Base-by-base conservation (phyloP, 2,888 invertebrate genomes). In the Empis stercorea region DNA sequence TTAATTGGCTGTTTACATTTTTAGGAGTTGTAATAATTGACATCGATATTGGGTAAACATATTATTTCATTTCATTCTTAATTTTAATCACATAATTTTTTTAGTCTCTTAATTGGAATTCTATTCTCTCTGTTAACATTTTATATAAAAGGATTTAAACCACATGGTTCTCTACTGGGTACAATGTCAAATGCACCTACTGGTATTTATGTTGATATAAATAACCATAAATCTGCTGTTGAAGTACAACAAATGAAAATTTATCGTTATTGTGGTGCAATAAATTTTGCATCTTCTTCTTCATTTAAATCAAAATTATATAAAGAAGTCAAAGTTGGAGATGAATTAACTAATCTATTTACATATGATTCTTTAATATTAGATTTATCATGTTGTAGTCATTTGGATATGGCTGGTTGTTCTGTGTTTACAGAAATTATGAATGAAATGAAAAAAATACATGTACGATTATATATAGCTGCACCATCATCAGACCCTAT, bases 1-100 rank as follows among this genome's bases (percentile, higher is more conserved):
- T 85, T 13, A 64, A 64, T 10, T 91, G 88, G 88, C 61, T 87
- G 41, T 71, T 77, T 1, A 81, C 88, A 1, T 85, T 87, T 56
- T 50, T 80, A 1, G 72, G 79, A 10, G 84, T 84, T 1, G 74
- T 84, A 11, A 57, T 87, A 49, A 70, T 88, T 43, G 83, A 84
- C 60, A 86, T 89, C 51, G 88, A 87, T 59, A 73, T 81, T 53
- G 91, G 89, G 78, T 78, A 55, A 65, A 69, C 42, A 30, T 32
- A 5, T 10, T 32, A 13, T 32, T 32, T 13, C 3, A 5, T 32
- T 32, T 4, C 3, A 32, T 32, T 32, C 5, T 20, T 20, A 4
- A 20, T 55, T 11, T n/a, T n/a, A n/a, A n/a, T n/a, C n/a, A n/a
- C n/a, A n/a, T n/a, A n/a, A n/a, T n/a, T n/a, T n/a, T n/a, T n/a